Percentiles rank a stretch among this genome's conserved stretches.
These are phyloP conservation scores for Fopius arisanus DNA, from an alignment of 1,140 invertebrate genomes.

Conservation along the genomic window DNA sequence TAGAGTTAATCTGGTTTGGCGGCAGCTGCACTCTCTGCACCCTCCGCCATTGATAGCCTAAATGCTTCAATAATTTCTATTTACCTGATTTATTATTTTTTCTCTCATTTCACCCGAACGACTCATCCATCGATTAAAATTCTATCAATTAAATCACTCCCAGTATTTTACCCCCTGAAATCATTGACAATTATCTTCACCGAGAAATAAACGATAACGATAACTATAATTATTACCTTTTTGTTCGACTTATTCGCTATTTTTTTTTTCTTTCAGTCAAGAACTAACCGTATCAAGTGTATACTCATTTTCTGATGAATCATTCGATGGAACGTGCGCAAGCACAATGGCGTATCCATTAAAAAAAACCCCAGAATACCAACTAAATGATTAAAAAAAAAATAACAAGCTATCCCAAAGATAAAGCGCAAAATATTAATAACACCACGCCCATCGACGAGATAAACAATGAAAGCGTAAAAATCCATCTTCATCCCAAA, in stretches of 20 bases:
- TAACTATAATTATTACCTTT: not conserved
- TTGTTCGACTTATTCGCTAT: not conserved
- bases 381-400: not conserved
- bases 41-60: constrained; percentile 46
- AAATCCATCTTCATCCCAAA: too few species aligned
- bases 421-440: too few species aligned
- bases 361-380: not conserved
- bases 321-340: constrained; percentile 6
- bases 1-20: constrained; percentile 60
- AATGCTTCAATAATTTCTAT: constrained; percentile 2
- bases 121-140: not conserved
- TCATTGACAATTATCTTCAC: not conserved
- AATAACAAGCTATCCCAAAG: too few species aligned
- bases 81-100: constrained; percentile 19
- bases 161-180: not conserved
- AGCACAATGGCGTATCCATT: constrained; percentile 5
- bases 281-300: not conserved
- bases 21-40: constrained; percentile 53
- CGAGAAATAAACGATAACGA: not conserved
- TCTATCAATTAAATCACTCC: not conserved
- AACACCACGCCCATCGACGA: too few species aligned
- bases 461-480: too few species aligned
- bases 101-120: not conserved
- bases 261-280: not conserved
- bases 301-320: constrained; percentile 8